Percentiles rank a stretch among this genome's conserved stretches.
These are phyloP conservation scores for Drosophila conformis DNA, from an alignment of 2,888 invertebrate genomes.

Conservation along the genomic window DNA sequence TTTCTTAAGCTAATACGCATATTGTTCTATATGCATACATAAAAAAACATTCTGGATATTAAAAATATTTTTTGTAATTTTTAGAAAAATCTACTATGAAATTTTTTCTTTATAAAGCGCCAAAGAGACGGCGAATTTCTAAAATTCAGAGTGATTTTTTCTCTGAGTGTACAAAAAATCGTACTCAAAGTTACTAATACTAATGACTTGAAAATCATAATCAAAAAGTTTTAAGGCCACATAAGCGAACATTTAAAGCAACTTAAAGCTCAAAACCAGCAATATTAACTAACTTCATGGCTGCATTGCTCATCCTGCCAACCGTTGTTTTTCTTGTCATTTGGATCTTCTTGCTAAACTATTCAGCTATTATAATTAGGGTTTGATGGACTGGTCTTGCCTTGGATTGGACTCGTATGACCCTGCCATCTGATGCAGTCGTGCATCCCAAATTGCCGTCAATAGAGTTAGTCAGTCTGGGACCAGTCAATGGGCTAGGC, in stretches of 20 bases:
- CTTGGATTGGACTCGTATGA: constrained; percentile 24
- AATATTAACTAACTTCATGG: background rate
- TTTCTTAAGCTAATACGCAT: too few relatives aligned
- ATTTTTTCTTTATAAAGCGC: background rate
- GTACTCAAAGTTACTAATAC: background rate
- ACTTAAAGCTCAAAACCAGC: background rate
- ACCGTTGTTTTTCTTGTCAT: background rate
- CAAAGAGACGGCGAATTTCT: background rate
- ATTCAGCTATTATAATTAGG: constrained; percentile 25
- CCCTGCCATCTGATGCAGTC: constrained; percentile 62
- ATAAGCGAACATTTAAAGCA: background rate
- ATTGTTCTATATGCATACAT: too few relatives aligned
- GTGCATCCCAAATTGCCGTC: constrained; percentile 76
- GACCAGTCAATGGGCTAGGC: constrained; percentile 48
- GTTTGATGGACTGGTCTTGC: constrained; percentile 18
- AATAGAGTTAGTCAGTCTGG: constrained; percentile 45
- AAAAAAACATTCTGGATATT: too few relatives aligned
- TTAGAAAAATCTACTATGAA: too few relatives aligned
- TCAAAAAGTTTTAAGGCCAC: background rate
- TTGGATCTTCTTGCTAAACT: background rate
- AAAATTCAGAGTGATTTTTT: background rate
- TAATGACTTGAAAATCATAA: background rate
- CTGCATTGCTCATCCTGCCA: background rate
- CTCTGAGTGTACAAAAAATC: background rate
- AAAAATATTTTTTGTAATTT: too few relatives aligned